These are phyloP conservation scores for Argyrosomus japonicus DNA, from an alignment of 2,113 vertebrate genomes.

Conservation along the genomic window DNA sequence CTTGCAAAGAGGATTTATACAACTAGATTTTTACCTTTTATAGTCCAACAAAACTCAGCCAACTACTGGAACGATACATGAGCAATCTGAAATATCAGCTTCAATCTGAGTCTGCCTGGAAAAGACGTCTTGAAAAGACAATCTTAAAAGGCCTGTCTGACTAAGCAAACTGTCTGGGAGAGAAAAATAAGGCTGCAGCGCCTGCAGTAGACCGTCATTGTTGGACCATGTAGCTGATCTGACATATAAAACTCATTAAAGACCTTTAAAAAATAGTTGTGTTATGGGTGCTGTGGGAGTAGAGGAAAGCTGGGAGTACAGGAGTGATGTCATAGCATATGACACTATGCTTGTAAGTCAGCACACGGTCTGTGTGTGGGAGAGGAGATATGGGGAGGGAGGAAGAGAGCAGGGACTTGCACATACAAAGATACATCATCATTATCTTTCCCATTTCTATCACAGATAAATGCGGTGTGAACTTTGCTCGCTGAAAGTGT, in stretches of 20 bases:
- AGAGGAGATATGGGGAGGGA: slow-evolving; percentile 18
- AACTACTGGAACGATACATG: background rate
- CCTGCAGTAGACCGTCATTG: slow-evolving; percentile 33
- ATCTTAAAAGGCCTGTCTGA: slow-evolving; percentile 26
- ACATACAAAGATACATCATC: slow-evolving; percentile 59
- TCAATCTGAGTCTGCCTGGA: background rate
- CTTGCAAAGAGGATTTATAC: background rate
- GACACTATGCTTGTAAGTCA: slow-evolving; percentile 70
- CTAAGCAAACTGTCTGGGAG: slow-evolving; percentile 20
- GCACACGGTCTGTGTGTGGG: slow-evolving; percentile 48
- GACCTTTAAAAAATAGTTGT: slow-evolving; percentile 64
- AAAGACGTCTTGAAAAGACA: slow-evolving; percentile 12
- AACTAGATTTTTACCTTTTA: too few relatives aligned
- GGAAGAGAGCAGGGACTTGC: slow-evolving; percentile 25
- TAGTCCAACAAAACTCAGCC: slow-evolving; percentile 9
- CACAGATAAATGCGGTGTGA: slow-evolving; percentile 74
- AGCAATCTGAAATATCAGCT: slow-evolving; percentile 2
- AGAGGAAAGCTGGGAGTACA: slow-evolving; percentile 54
- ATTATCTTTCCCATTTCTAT: slow-evolving; percentile 74
- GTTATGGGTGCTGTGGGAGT: slow-evolving; percentile 67
- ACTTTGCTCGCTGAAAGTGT: slow-evolving; percentile 82
- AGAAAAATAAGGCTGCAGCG: slow-evolving; percentile 27
- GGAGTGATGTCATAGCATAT: slow-evolving; percentile 72
- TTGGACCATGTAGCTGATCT: slow-evolving; percentile 50
- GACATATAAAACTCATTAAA: slow-evolving; percentile 74